Conservation (phyloP, 1,140 invertebrate species). For the Drosophila eugracilis region DNA sequence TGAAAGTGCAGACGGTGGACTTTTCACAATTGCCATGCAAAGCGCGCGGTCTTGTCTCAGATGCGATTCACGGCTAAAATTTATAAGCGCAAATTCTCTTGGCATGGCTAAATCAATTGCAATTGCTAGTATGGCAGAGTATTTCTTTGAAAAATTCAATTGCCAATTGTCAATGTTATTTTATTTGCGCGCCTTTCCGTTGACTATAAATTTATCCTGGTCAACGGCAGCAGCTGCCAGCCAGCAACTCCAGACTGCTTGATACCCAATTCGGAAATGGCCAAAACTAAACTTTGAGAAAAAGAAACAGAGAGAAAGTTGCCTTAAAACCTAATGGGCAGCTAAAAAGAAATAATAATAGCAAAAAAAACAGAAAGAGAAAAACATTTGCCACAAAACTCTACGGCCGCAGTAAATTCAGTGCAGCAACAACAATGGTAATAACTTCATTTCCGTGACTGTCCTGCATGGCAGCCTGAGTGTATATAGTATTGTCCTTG, state of each 20-base stretch:
- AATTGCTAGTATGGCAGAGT: conserved; percentile 29
- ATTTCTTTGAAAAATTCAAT: conserved; percentile 66
- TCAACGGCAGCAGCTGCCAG: conserved; percentile 14
- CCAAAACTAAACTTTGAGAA: background rate
- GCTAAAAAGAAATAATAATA: conserved; percentile 6
- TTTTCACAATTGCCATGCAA: conserved; percentile 32
- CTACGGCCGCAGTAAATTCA: conserved; percentile 55
- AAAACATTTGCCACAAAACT: conserved; percentile 40
- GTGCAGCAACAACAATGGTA: conserved; percentile 40
- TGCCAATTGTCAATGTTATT: conserved; percentile 73
- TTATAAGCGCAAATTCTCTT: conserved; percentile 43
- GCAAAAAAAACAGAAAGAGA: conserved; percentile 29
- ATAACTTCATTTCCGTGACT: conserved; percentile 69
- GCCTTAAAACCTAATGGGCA: conserved; percentile 21
- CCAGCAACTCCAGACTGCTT: background rate
- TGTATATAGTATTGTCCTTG: conserved; percentile 40
- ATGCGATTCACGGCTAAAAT: conserved; percentile 29
- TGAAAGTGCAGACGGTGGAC: background rate
- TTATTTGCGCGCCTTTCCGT: conserved; percentile 69
- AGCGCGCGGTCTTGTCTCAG: conserved; percentile 16
- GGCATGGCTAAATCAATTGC: conserved; percentile 60
- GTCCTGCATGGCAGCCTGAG: conserved; percentile 26
- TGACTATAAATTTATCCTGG: conserved; percentile 60
- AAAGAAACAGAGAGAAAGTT: background rate
- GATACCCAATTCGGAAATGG: conserved; percentile 31